Evolutionary conservation across 2,113 vertebrate genomes (phyloP), one percentile per base, ranked within the genome.

Genomic region (Sphaerodactylus townsendi): DNA sequence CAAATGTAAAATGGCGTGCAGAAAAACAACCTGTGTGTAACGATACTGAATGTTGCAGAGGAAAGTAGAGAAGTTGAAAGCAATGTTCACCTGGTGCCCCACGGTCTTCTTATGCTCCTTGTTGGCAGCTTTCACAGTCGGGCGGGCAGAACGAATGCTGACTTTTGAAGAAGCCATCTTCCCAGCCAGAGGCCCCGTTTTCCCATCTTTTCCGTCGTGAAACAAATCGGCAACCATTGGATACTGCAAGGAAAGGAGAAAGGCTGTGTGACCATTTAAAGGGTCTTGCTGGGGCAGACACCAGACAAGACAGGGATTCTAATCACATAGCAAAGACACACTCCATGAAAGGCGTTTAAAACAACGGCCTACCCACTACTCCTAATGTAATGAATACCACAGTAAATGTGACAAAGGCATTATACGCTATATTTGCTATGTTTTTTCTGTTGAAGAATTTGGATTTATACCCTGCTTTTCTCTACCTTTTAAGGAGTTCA

Each of bases 91-190:
- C 98, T 99, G 99, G 85, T 96, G 97, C 14, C 99, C 98, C 65
- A 99, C 98, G 0, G 97, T 98, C 88, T 98, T 98, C 94, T 97
- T 96, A 95, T 99, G 98, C 46, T 99, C 97, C 15, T 96, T 98
- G 93, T 98, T 99, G 85, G 97, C 92, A n/a, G 88, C 85, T 93
- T 97, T 98, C 53, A 96, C 88, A 0, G 48, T 44, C 0, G 97
- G 88, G 78, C 95, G 97, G 68, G 97, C 96, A 0, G 98, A 84
- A 3, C 98, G 96, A 39, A 99, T 33, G 0, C 88, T 97, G 90
- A 99, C 95, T 90, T 94, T 97, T 9, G 96, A 79, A 1, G 94
- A 84, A 0, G 73, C 1, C 25, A 83, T 84, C 69, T 93, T 97
- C 30, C 94, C 94, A 3, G 66, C 0, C 0, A 87, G 0, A 14